Evolutionary conservation across 2,113 vertebrate species (phyloP), one percentile per base, ranked within the genome.

Genomic region (Lampris incognitus): DNA sequence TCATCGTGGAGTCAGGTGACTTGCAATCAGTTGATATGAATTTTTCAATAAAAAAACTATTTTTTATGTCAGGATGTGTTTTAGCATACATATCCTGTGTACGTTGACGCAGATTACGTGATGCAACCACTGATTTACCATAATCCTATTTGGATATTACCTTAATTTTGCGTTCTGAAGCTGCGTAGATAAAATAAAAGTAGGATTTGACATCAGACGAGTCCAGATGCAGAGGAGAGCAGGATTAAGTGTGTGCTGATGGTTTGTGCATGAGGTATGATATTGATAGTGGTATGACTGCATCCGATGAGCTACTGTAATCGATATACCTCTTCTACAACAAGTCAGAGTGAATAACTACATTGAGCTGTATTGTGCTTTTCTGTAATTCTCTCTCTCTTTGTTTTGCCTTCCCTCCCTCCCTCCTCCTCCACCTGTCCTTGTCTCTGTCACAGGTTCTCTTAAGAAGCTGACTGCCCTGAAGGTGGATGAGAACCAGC

Each of bases 401-500:
- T 38, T 24, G 36, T 11, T 9, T 4, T 5, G n/a, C 11, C 4
- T 5, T 38, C 52, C 9, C 44, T 36, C 41, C 37, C 40, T 73
- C 41, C 11, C 49, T 56, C 13, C 11, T 13, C 54, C 38, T 6
- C 2, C 46, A 40, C 48, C 46, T 66, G n/a, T 51, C 9, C 51
- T 3, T 48, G 13, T 58, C 9, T 72, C 71, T 67, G 78, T 77
- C 0, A 66, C 79, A 99, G 97, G 98, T 85, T 98, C 94, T 44
- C 81, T 99, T 83, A 98, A 97, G 93, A 98, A 96, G 87, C 90
- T 98, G 85, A 96, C 97, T 4, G 95, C 97, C 46, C 94, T 99
- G 88, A 98, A 98, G 90, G 96, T 99, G 92, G 98, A 99, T 92
- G 98, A 99, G 94, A 99, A 99, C 91, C 97, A 99, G 86, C 92